These are phyloP conservation scores for human (Homo sapiens) DNA, from an alignment of 2,113 vertebrate genomes.

Conservation along the genomic window GRCh38 chr9:136563001-136563500, in stretches of 20 bases:
- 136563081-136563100: not conserved
- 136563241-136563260: not conserved
- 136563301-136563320: not conserved
- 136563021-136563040: fast-evolving
- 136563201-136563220: not conserved
- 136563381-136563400: fast-evolving
- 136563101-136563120: fast-evolving
- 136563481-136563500: not conserved
- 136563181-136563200: fast-evolving
- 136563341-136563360: fast-evolving
- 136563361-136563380: not conserved
- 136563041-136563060: not conserved
- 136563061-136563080: not conserved
- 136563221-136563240: not conserved
- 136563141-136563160: not conserved
- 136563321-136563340: not conserved
- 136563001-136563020: not conserved
- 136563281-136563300: not conserved
- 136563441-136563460: fast-evolving
- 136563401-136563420: not conserved
- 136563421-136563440: conserved; percentile 57
- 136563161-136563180: not conserved
- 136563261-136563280: not conserved
- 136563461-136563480: not conserved
- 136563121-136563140: not conserved